Percentiles rank a stretch among this genome's conserved stretches.
These are phyloP conservation scores for Pammene fasciana DNA, from an alignment of 2,888 invertebrate genomes.

Conservation along the genomic window DNA sequence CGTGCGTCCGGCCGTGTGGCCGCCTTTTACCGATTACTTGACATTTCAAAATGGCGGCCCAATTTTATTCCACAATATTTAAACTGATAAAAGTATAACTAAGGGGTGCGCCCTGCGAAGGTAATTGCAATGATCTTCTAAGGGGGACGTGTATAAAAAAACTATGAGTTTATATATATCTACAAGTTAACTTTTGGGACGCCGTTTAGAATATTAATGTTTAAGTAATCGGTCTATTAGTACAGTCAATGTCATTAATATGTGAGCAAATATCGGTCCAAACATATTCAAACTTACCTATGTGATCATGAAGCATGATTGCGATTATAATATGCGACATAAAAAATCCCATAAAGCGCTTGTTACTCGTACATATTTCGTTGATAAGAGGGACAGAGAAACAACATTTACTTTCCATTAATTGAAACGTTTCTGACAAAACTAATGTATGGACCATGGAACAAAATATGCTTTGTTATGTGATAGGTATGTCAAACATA, in stretches of 20 bases:
- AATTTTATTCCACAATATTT: neutral
- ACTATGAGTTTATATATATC: neutral
- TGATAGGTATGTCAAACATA: too few species aligned
- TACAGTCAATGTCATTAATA: slow-evolving; percentile 25
- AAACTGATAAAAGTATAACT: neutral
- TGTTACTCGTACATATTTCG: too few species aligned
- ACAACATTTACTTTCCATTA: too few species aligned
- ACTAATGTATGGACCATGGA: too few species aligned
- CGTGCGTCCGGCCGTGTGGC: slow-evolving; percentile 47
- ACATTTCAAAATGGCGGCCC: slow-evolving; percentile 10
- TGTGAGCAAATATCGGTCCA: slow-evolving; percentile 10
- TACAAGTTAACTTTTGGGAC: neutral
- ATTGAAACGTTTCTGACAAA: too few species aligned
- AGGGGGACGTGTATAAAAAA: neutral
- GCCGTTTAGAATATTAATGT: neutral
- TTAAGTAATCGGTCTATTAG: slow-evolving; percentile 13
- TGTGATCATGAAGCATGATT: neutral
- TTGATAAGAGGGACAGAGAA: too few species aligned
- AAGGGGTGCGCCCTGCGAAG: neutral
- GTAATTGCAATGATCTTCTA: neutral
- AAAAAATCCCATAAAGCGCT: too few species aligned
- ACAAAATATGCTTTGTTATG: too few species aligned
- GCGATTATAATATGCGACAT: neutral
- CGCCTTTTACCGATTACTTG: slow-evolving; percentile 46
- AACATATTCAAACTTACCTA: slow-evolving; percentile 1